Base-by-base conservation (phyloP, 2,797 vertebrate genomes). In the Basileuterus tristriatus region DNA sequence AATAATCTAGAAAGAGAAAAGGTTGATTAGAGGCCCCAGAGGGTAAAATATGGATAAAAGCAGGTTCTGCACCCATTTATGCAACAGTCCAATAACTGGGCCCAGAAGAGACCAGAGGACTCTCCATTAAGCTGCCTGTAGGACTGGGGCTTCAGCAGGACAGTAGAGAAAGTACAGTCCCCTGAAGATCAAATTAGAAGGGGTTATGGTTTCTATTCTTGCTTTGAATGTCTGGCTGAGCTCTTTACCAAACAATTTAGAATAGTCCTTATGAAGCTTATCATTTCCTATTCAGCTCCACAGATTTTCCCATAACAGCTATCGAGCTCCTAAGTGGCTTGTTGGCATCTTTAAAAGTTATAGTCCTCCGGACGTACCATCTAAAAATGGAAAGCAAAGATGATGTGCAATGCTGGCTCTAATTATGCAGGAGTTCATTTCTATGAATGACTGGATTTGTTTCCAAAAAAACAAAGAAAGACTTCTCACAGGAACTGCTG, bases 281-380 rank as follows among this genome's bases (percentile, higher is more conserved):
- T 88, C 6, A 89, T 96, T 94, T 96, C 80, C 94, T 95, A 91
- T 87, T 92, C 95, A 94, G 94, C 82, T 89, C 71, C 76, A 87
- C 85, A 91, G 89, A 95, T 94, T 90, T 96, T 91, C 94, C 96
- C 95, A 93, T 93, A 94, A 96, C 1, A 15, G 93, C 89, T 94
- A 92, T 95, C 58, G 37, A 96, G 96, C 67, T 95, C 92, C 84
- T 94, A 95, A 93, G 94, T 93, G 96, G 85, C 89, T 95, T 90
- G 87, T 43, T 96, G 94, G 95, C 94, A 91, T 97, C 94, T 95
- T 96, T 93, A 91, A 95, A 96, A 96, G 91, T 96, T 94, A 95
- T 88, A 84, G 91, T 94, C 60, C 95, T 92, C 94, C 74, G 93
- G 94, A 96, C 76, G 0, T 85, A 95, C 83, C 91, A 72, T 91